phyloP scores from a whole-genome alignment of 1,140 invertebrate genomes.

The Ceratoteleas bidentatus region DNA sequence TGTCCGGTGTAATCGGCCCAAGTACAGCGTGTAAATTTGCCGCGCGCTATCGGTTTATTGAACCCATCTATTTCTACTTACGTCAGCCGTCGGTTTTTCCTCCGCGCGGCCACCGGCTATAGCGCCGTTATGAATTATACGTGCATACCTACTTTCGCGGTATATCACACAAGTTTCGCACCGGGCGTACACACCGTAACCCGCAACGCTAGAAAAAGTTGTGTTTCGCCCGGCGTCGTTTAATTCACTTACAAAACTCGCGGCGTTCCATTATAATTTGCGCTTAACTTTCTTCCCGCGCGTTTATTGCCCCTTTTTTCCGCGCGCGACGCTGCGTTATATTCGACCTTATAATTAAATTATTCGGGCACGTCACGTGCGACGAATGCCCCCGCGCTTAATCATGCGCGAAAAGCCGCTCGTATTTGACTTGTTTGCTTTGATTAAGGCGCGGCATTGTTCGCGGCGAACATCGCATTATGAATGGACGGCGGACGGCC shows the following conservation, averaged over 20 bases:
- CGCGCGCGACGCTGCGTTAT: no score
- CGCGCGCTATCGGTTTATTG: conserved; percentile 44
- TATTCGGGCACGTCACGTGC: conserved; percentile 2
- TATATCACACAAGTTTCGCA: conserved; percentile 48
- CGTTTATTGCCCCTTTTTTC: no score
- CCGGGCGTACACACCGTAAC: conserved; percentile 17
- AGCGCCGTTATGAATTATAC: conserved; percentile 55
- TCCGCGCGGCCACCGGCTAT: conserved; percentile 38
- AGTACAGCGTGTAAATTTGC: conserved; percentile 36
- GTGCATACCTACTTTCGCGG: conserved; percentile 42
- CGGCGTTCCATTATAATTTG: no score
- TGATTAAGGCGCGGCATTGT: no score
- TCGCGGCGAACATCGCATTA: no score
- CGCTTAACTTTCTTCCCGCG: no score
- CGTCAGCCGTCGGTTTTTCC: conserved; percentile 38
- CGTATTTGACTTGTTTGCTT: no score
- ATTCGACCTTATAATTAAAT: no score
- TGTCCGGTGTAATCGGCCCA: conserved; percentile 19
- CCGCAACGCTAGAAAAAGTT: no score
- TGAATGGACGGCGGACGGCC: no score
- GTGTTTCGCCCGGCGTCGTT: no score
- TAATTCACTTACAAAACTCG: no score
- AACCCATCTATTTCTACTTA: conserved; percentile 55
- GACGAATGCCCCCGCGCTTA: conserved; percentile 52
- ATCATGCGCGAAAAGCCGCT: conserved; percentile 4